These are phyloP conservation scores for Emydocephalus ijimae DNA, from an alignment of 2,113 vertebrate species.

Conservation along the genomic window DNA sequence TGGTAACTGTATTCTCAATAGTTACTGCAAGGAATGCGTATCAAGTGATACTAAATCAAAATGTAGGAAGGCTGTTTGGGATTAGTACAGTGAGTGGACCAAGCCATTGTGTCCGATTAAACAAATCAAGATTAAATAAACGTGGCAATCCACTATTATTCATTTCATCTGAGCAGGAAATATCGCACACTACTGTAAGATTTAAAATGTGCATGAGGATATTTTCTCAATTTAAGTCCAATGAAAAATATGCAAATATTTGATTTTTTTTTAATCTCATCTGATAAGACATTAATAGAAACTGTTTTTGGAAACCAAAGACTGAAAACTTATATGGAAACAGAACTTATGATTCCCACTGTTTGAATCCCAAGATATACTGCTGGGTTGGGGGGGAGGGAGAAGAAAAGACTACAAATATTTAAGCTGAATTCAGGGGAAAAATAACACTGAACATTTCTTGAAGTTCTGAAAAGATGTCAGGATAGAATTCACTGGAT, in stretches of 20 bases:
- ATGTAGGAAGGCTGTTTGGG: background rate
- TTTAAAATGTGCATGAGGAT: background rate
- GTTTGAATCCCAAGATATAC: background rate
- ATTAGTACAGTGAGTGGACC: background rate
- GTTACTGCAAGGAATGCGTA: background rate
- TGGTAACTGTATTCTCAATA: background rate
- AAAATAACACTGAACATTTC: background rate
- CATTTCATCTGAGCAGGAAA: background rate
- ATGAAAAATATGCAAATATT: background rate
- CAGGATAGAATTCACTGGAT: background rate
- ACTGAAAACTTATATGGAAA: background rate
- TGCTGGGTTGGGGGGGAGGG: background rate
- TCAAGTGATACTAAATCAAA: background rate
- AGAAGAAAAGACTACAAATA: background rate
- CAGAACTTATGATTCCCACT: background rate
- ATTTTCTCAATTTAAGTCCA: background rate
- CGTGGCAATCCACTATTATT: background rate
- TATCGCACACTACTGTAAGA: background rate
- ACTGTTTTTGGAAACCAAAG: background rate
- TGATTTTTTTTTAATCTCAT: background rate
- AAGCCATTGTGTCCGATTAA: background rate
- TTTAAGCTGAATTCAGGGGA: background rate
- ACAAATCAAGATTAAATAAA: background rate
- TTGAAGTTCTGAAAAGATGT: background rate
- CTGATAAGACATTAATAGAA: background rate